These are phyloP conservation scores for Nicator chloris DNA, from an alignment of 2,113 vertebrate species.

Conservation along the genomic window DNA sequence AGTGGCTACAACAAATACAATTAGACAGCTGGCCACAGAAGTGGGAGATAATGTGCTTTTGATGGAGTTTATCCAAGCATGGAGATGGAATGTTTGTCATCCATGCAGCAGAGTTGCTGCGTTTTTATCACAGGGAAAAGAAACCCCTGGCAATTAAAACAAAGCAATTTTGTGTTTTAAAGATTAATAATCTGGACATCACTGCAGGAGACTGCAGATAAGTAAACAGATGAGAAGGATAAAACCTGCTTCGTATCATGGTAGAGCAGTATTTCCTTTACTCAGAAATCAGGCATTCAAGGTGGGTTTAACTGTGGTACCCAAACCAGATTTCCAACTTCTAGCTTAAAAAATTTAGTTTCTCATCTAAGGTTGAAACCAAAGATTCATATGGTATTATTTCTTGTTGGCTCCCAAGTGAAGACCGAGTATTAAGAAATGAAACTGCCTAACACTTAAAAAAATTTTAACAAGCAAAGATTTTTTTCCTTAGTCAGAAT, in stretches of 20 bases:
- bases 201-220: background rate
- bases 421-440: background rate
- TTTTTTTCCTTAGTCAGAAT: background rate
- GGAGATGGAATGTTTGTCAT: conserved; percentile 86
- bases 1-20: conserved; percentile 91
- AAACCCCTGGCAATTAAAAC: conserved; percentile 7
- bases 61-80: conserved; percentile 97
- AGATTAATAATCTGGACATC: background rate
- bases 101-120: conserved; percentile 63
- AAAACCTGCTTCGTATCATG: background rate
- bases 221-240: background rate
- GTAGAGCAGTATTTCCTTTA: background rate
- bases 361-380: background rate
- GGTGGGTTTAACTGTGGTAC: background rate
- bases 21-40: conserved; percentile 86
- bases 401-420: background rate
- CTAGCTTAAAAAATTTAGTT: background rate
- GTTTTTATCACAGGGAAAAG: conserved; percentile 58
- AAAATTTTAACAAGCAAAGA: background rate
- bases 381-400: background rate
- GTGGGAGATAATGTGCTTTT: conserved; percentile 94
- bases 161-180: conserved; percentile 40
- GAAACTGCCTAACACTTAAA: background rate
- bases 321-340: background rate
- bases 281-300: background rate